Evolutionary conservation across 2,888 invertebrate genomes (phyloP).

Genomic region (Cyaniris semiargus): DNA sequence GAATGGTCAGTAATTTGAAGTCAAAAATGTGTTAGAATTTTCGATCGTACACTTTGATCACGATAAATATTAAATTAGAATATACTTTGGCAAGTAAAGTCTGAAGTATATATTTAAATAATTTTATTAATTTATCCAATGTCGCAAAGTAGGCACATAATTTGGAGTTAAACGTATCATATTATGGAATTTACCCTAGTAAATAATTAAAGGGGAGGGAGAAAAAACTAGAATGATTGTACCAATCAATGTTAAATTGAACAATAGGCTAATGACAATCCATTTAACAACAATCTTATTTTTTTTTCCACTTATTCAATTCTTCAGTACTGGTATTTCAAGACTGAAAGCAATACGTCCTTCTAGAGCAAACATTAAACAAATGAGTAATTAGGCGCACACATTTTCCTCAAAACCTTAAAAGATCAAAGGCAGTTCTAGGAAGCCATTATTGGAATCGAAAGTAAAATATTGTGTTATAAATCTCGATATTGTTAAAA

Average conservation of each 20-base stretch:
- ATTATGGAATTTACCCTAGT: too few relatives aligned
- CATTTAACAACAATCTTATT: too few relatives aligned
- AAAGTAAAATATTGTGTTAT: constrained; percentile 26
- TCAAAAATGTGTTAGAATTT: constrained; percentile 16
- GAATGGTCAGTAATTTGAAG: constrained; percentile 4
- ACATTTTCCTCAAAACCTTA: neutral
- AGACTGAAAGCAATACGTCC: neutral
- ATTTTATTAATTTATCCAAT: neutral
- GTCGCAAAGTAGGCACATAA: neutral
- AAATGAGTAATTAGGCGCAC: neutral
- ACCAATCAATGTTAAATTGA: too few relatives aligned
- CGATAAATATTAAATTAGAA: neutral
- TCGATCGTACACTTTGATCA: neutral
- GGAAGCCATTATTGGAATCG: constrained; percentile 20
- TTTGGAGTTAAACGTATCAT: too few relatives aligned
- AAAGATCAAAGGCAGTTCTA: constrained; percentile 14
- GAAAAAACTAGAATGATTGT: too few relatives aligned
- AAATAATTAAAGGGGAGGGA: too few relatives aligned
- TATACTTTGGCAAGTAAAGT: neutral
- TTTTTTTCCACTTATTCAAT: too few relatives aligned
- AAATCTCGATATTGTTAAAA: constrained; percentile 22
- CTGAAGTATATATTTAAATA: neutral
- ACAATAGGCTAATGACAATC: too few relatives aligned
- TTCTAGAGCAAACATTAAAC: neutral
- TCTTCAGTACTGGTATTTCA: too few relatives aligned